Base-by-base conservation (phyloP, 2,888 invertebrate species). In the Bellardia bayeri region DNA sequence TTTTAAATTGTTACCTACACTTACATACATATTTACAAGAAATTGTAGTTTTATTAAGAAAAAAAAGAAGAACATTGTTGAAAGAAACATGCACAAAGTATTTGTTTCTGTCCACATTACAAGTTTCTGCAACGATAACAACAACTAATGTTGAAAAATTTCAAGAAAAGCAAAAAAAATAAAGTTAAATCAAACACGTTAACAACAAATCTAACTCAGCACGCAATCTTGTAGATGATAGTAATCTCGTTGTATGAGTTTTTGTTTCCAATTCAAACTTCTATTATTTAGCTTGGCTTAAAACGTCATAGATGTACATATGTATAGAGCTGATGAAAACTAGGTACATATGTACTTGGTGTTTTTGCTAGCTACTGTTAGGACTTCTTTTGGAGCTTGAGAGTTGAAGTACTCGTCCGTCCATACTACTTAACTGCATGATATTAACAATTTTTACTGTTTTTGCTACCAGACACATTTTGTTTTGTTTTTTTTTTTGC, bases 181-280 rank as follows among this genome's bases (percentile, higher is more conserved):
- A n/a, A n/a, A 66, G 3, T 64, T 54, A 56, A 66, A 74, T 37
- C 16, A 86, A 82, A 82, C 64, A 83, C 64, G 69, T 83, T 82
- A 69, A 75, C 61, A 78, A 80, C 86, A 86, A 86, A 86, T 86
- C 82, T 80, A 75, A 83, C 86, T 83, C 83, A 75, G 86, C 86
- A 86, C 74, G 86, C 86, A 85, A 85, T 83, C 75, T 79, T 75
- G 64, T 80, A 66, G 64, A 58, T 71, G 80, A 80, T 86, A 66
- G 37, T 71, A 83, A 83, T 83, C 79, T 74, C 69, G 66, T 79
- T 79, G 82, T 78, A 16, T 61, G 54, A 16, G 75, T 71, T 33
- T 56, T 78, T 76, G 23, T 54, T 54, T 76, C 54, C 45, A 13
- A 16, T 54, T 13, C 7, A 13, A 54, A 61, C 11, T 71, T 63